Percentiles rank a stretch among this genome's conserved stretches.
Conservation (phyloP, 2,113 vertebrate genomes). For the Hippolais icterina region DNA sequence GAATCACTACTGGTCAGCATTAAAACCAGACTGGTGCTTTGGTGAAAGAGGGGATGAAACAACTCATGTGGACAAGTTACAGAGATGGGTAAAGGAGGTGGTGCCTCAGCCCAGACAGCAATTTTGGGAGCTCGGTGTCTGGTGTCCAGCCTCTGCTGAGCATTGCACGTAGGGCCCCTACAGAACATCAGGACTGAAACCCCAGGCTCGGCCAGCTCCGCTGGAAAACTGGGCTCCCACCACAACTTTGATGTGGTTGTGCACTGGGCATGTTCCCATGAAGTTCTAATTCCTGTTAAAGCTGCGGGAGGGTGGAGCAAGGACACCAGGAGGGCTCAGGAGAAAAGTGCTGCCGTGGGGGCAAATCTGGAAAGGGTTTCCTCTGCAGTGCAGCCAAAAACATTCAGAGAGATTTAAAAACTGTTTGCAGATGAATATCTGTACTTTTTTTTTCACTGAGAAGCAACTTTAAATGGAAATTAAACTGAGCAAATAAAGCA, state of each 20-base stretch:
- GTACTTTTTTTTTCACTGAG: background rate
- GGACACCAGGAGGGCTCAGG: background rate
- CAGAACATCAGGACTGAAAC: background rate
- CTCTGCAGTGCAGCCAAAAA: background rate
- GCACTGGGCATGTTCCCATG: background rate
- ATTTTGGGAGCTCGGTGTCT: background rate
- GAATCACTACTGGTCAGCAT: background rate
- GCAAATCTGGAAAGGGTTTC: background rate
- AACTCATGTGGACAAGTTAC: background rate
- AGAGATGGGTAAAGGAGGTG: background rate
- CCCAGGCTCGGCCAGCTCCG: background rate
- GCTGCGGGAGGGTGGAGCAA: background rate
- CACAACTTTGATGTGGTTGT: constrained; percentile 25
- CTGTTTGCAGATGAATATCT: background rate
- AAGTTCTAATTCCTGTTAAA: background rate
- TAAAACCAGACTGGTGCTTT: constrained; percentile 2
- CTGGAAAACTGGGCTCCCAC: background rate
- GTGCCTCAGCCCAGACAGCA: background rate
- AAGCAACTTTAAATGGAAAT: background rate
- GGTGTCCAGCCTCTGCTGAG: background rate
- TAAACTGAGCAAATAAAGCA: background rate
- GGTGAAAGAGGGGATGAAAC: background rate
- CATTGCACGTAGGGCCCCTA: background rate
- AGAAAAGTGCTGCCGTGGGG: background rate
- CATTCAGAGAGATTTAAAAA: background rate